Conservation (phyloP, 1,140 invertebrate genomes). For the Oreohelix idahoensis region DNA sequence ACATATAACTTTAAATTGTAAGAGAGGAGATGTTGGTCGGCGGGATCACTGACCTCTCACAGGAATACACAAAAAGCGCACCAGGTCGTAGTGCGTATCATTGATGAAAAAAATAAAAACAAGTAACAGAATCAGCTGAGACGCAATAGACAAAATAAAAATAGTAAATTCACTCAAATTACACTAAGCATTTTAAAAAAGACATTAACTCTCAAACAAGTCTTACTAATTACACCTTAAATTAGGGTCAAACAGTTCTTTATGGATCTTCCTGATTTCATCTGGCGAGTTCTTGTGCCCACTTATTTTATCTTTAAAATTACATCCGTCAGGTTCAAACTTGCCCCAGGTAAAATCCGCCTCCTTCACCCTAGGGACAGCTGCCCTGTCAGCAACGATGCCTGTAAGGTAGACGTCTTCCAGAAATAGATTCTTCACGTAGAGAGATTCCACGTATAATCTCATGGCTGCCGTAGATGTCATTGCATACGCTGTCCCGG, state of each 20-base stretch:
- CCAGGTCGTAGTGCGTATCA: too few relatives aligned
- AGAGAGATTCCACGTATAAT: conserved; percentile 61
- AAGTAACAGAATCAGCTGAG: too few relatives aligned
- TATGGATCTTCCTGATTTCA: conserved; percentile 50
- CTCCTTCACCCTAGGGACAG: conserved; percentile 40
- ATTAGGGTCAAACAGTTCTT: conserved; percentile 44
- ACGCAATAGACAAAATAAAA: too few relatives aligned
- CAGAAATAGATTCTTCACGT: conserved; percentile 60
- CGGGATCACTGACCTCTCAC: too few relatives aligned
- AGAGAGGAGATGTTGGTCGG: too few relatives aligned
- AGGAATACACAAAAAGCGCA: too few relatives aligned
- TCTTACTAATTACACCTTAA: conserved; percentile 22
- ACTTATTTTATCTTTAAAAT: conserved; percentile 46
- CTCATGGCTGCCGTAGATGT: conserved; percentile 56
- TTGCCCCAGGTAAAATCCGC: conserved; percentile 40
- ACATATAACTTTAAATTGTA: too few relatives aligned
- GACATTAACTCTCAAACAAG: too few relatives aligned
- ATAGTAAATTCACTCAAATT: too few relatives aligned
- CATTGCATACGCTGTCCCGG: conserved; percentile 70
- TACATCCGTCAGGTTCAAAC: conserved; percentile 45
- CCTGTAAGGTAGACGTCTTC: conserved; percentile 73
- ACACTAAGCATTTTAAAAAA: too few relatives aligned
- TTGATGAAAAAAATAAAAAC: too few relatives aligned
- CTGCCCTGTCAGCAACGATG: conserved; percentile 48
- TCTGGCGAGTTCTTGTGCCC: conserved; percentile 48